These are phyloP conservation scores for Graptemys geographica DNA, from an alignment of 2,797 vertebrate species.

Conservation along the genomic window DNA sequence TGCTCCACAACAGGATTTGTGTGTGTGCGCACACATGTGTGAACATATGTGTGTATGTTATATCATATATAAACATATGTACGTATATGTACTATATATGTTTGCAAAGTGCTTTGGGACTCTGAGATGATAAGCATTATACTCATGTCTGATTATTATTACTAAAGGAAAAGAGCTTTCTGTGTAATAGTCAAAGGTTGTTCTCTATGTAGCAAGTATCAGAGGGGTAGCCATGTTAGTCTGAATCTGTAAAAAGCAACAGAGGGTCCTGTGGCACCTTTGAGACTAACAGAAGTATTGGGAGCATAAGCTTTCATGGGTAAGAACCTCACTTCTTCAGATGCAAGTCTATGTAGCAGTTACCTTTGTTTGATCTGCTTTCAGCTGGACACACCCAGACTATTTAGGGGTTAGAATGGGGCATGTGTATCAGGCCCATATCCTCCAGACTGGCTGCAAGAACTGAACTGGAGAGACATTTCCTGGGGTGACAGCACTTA, in stretches of 20 bases:
- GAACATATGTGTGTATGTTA: background rate
- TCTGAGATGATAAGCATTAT: background rate
- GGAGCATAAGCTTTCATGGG: too few species aligned
- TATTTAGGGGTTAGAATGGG: background rate
- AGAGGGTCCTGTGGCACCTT: too few species aligned
- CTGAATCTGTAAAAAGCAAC: too few species aligned
- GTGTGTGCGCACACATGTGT: rapidly evolving
- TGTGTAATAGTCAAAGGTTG: background rate
- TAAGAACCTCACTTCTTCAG: too few species aligned
- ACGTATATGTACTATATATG: background rate
- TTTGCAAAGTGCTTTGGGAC: background rate
- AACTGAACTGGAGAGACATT: background rate
- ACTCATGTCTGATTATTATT: background rate
- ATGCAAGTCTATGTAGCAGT: background rate
- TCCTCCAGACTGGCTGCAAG: background rate
- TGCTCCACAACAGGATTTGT: background rate
- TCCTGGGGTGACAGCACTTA: background rate
- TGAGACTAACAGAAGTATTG: too few species aligned
- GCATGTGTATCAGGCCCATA: background rate
- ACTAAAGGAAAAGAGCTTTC: background rate
- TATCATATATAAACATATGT: background rate
- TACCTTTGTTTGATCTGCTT: background rate
- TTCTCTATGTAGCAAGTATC: background rate
- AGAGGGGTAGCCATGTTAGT: too few species aligned
- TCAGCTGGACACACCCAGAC: background rate